Evolutionary conservation across 2,888 invertebrate genomes (phyloP).

Genomic region (Salpingus planirostris): DNA sequence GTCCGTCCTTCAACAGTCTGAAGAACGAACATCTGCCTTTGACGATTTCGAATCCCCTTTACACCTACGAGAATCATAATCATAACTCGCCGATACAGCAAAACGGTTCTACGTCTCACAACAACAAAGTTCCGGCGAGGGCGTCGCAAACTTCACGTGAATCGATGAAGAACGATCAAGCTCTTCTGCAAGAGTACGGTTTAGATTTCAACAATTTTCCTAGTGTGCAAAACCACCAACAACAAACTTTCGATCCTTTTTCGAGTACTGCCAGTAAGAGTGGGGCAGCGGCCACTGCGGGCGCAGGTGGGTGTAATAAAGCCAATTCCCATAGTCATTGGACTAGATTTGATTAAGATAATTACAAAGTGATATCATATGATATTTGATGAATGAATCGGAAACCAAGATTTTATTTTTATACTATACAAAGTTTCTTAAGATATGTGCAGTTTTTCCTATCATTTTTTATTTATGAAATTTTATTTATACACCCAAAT

Average conservation of each 20-base stretch:
- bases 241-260: conserved; percentile 31
- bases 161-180: conserved; percentile 50
- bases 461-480: conserved; percentile 1
- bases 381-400: neutral
- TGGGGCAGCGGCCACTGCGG: too few relatives aligned
- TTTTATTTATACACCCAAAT: neutral
- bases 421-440: conserved; percentile 2
- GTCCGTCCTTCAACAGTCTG: conserved; percentile 33
- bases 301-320: too few relatives aligned
- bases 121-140: conserved; percentile 38
- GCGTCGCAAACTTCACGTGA: conserved; percentile 23
- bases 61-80: conserved; percentile 43
- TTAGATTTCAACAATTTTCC: conserved; percentile 53
- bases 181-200: conserved; percentile 65
- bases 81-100: conserved; percentile 27
- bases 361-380: conserved; percentile 9
- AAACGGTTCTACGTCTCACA: conserved; percentile 43
- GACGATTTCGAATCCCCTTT: conserved; percentile 46
- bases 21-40: too few relatives aligned
- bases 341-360: conserved; percentile 51
- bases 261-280: conserved; percentile 21
- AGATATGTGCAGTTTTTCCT: neutral
- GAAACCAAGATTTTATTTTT: conserved; percentile 6
- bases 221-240: conserved; percentile 34
- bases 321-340: conserved; percentile 48